These are phyloP conservation scores for Ceratina australensis DNA, from an alignment of 1,140 invertebrate species.

Conservation along the genomic window DNA sequence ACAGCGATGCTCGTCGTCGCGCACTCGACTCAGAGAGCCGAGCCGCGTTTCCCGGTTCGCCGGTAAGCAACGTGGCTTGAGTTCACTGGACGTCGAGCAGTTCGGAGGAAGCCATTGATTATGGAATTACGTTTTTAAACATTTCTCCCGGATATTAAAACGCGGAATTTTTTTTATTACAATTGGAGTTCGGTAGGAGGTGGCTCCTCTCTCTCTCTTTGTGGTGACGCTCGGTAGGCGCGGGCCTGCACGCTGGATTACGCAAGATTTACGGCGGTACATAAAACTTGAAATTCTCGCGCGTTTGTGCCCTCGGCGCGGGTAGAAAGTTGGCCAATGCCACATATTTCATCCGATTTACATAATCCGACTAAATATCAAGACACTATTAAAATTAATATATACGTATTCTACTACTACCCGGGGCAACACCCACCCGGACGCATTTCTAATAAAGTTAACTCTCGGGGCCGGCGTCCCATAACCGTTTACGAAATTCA, in stretches of 20 bases:
- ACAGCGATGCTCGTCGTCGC: not conserved
- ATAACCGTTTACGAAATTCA: not conserved
- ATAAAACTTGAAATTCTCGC: constrained; percentile 26
- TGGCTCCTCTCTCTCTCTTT: too few relatives aligned
- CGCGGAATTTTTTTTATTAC: constrained; percentile 5
- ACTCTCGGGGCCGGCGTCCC: too few relatives aligned
- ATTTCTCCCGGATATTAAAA: not conserved
- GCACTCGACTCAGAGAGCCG: not conserved
- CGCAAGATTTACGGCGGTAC: constrained; percentile 26
- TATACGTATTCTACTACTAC: not conserved
- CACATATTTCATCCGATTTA: constrained; percentile 20
- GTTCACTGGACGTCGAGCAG: not conserved
- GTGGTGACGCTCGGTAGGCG: not conserved
- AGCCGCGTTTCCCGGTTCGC: too few relatives aligned
- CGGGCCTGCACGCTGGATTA: constrained; percentile 11
- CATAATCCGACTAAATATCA: constrained; percentile 29
- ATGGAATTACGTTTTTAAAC: not conserved
- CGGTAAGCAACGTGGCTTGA: too few relatives aligned
- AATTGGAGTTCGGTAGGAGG: not conserved
- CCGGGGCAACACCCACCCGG: not conserved
- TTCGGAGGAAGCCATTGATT: not conserved
- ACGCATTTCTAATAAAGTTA: constrained; percentile 16
- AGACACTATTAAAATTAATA: constrained; percentile 31
- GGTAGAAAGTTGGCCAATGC: constrained; percentile 16
- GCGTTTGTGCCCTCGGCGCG: constrained; percentile 11